Base-by-base conservation (phyloP, 2,888 invertebrate species). In the Pyrgus malvae region DNA sequence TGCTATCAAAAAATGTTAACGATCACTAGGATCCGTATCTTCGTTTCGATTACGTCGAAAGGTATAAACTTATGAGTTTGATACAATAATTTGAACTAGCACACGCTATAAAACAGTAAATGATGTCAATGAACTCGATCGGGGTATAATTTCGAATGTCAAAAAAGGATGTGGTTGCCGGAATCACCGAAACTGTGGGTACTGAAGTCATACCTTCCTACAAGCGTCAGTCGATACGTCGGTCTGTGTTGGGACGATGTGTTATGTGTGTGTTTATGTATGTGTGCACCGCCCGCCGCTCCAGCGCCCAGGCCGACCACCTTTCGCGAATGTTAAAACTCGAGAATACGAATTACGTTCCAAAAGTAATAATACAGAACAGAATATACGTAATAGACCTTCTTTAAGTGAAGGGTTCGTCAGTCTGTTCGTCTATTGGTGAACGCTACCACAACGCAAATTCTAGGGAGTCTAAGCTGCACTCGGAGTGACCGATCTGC, bases 121-220 rank as follows among this genome's bases (percentile, higher is more conserved):
- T 16, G 9, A n/a, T 35, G 12, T 35, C 44, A 14, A 25, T 42
- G 25, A 37, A 11, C 17, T 44, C 35, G 19, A 55, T 48, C 37
- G 14, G 45, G 51, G 41, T 37, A 57, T 55, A 46, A 48, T 57
- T 51, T 53, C 45, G 46, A 55, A 50, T 55, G 62, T 62, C 57
- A 60, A 25, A 16, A 17, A 62, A 55, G 49, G 44, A 55, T 57
- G 53, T 48, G 56, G 55, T 46, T 58, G 54, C 45, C 42, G 37
- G 48, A 51, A 33, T 55, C 56, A 46, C 37, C 48, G 53, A 55
- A 59, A 46, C 49, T 46, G 49, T 55, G 55, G 42, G 49, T 55
- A 40, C 38, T 48, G 31, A 41, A 38, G 56, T 61, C 57, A 57
- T 55, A 61, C 23, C 49, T 58, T 56, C 41, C 58, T 61, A 61